Conservation (phyloP, 37 sponge, comb jelly and placozoan genomes). For the Beroe ovata region DNA sequence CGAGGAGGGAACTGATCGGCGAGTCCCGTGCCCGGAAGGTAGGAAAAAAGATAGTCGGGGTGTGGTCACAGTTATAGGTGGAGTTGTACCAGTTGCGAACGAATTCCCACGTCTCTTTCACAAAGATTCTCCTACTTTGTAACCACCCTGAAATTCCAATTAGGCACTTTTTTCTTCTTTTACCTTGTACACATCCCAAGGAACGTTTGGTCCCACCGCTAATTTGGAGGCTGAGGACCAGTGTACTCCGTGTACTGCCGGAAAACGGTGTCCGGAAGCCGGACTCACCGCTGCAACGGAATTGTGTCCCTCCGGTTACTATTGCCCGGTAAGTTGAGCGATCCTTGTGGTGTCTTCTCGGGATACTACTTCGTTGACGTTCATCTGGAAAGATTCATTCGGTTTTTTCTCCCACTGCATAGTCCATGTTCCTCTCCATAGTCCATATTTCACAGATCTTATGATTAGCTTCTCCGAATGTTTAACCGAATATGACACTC, state of each 20-base stretch:
- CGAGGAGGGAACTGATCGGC: conserved; percentile 11
- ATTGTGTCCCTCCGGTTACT: conserved; percentile 42
- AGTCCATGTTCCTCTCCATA: too few species aligned
- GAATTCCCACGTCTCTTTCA: neutral
- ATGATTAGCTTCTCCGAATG: too few species aligned
- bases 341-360: neutral
- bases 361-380: too few species aligned
- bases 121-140: neutral
- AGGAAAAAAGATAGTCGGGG: neutral
- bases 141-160: too few species aligned
- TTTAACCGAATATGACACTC: too few species aligned
- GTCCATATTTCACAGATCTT: too few species aligned
- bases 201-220: conserved; percentile 34
- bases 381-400: too few species aligned
- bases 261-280: neutral
- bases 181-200: too few species aligned
- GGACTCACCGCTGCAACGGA: conserved; percentile 31
- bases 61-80: neutral
- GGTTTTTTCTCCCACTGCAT: too few species aligned
- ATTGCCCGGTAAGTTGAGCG: conserved; percentile 13
- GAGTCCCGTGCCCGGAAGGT: conserved; percentile 22
- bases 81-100: neutral
- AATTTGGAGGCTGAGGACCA: neutral
- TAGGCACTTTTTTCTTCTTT: too few species aligned
- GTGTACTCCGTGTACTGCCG: conserved; percentile 26